Percentiles rank a stretch among this genome's conserved stretches.
Conservation (phyloP, 1,140 invertebrate genomes). For the Dendrolimus punctatus region DNA sequence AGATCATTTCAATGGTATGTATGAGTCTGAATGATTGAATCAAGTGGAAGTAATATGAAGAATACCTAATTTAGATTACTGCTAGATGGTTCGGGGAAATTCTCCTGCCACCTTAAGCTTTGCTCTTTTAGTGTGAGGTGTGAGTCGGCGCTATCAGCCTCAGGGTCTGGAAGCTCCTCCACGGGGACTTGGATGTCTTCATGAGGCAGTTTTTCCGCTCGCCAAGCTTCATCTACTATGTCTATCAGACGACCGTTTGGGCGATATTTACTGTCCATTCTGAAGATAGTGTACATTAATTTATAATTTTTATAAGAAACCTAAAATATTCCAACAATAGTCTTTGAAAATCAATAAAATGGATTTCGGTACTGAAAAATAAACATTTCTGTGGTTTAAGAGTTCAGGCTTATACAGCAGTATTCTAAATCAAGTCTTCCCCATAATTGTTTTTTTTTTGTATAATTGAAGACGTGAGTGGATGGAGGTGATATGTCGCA, state of each 20-base stretch:
- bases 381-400: no score
- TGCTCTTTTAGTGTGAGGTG: constrained; percentile 92
- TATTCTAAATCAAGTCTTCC: constrained; percentile 44
- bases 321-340: no score
- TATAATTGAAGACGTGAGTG: no score
- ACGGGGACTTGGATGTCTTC: constrained; percentile 93
- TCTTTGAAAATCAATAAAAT: no score
- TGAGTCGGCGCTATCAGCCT: constrained; percentile 93
- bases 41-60: neutral
- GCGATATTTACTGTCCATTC: constrained; percentile 65
- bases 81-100: constrained; percentile 56
- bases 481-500: no score
- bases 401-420: constrained; percentile 17
- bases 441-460: constrained; percentile 5
- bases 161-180: constrained; percentile 92
- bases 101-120: constrained; percentile 67
- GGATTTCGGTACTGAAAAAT: no score
- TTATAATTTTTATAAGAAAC: no score
- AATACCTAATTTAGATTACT: constrained; percentile 61
- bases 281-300: constrained; percentile 16
- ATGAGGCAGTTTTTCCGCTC: constrained; percentile 87
- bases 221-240: constrained; percentile 92
- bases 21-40: no score
- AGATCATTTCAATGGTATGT: no score
- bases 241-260: constrained; percentile 85